Evolutionary conservation across 2,888 invertebrate genomes (phyloP), one percentile per base, ranked within the genome.

Genomic region (Cosmopolites sordidus): DNA sequence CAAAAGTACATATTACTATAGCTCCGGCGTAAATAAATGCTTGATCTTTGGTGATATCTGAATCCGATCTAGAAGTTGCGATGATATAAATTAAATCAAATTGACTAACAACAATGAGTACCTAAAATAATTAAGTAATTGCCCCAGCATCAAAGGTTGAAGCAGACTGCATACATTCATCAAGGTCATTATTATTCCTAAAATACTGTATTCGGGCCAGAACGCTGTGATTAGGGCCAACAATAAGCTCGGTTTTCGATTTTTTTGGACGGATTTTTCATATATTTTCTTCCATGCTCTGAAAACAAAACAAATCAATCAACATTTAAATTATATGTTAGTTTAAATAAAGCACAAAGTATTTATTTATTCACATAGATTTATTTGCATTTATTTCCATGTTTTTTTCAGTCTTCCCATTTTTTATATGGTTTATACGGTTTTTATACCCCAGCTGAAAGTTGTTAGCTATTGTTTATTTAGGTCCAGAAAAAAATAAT

Each of bases 171-270:
- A 56, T 17, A 78, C 73, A 67, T 81, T 79, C 67, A 81, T 76
- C n/a, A 83, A 66, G 57, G 80, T 77, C 70, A 84, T 77, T 56
- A 84, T 62, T 47, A 83, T 77, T 67, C 84, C 86, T 60, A 85
- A 74, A 48, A 64, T 63, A 38, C 83, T 75, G 64, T 83, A 84
- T 64, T 84, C 83, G 64, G 81, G 78, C 80, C 83, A 82, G 72
- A 87, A 87, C 18, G 86, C 80, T 58, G 79, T 78, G 54, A 82
- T 76, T 67, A 87, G 77, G 9, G 83, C 85, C 56, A 79, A 81
- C 18, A 83, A 76, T 9, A 87, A 75, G 16, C 81, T 81, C 2
- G 87, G 85, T 62, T 79, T 79, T 61, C 78, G 76, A 9, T 78
- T 77, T 59, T 78, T 76, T 51, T 75, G 77, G 67, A 75, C 77